Percentiles rank a stretch among this genome's conserved stretches.
Conservation (phyloP, 1,140 invertebrate species). For the Planococcus citri region DNA sequence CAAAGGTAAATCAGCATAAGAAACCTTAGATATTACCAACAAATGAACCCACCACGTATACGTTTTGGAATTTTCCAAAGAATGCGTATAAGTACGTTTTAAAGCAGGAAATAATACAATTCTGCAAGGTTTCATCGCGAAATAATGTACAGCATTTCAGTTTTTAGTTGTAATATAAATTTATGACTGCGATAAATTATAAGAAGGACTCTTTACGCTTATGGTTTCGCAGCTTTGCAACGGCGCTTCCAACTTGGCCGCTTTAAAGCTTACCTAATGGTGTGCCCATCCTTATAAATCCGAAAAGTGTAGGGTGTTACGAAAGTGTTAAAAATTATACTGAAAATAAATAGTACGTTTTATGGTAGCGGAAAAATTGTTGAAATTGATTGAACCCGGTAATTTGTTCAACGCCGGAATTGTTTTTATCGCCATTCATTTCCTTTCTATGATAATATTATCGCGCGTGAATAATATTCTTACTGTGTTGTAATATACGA, state of each 20-base stretch:
- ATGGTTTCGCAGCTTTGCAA: background rate
- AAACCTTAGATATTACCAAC: background rate
- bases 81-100: constrained; percentile 17
- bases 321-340: background rate
- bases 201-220: constrained; percentile 10
- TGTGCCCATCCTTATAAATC: background rate
- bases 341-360: background rate
- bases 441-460: constrained; percentile 8
- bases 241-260: background rate
- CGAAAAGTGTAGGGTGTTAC: background rate
- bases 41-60: background rate
- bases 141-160: constrained; percentile 18
- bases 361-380: background rate
- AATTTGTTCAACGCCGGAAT: background rate
- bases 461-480: background rate
- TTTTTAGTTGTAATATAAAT: constrained; percentile 18
- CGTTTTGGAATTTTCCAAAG: background rate
- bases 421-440: background rate
- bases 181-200: constrained; percentile 13
- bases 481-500: too few relatives aligned
- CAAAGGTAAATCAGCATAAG: background rate
- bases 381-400: background rate
- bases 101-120: constrained; percentile 10
- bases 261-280: background rate
- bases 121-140: constrained; percentile 16